phyloP scores from a whole-genome alignment of 2,888 invertebrate genomes.

The Eupithecia abbreviata region DNA sequence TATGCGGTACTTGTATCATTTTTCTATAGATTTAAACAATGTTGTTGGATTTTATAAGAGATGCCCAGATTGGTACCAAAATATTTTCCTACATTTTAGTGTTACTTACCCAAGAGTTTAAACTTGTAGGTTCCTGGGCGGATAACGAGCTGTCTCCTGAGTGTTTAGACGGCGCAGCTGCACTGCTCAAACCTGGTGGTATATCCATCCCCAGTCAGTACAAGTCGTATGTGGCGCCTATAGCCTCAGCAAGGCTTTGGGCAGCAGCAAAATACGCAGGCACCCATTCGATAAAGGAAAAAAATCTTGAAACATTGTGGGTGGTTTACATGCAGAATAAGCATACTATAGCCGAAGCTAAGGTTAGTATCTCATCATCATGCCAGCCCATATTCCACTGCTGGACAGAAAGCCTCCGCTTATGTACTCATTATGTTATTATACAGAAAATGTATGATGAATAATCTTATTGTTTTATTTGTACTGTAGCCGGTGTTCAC shows the following conservation, averaged over 20 bases:
- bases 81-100: too few species aligned
- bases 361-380: slow-evolving; percentile 60
- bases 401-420: not conserved
- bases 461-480: slow-evolving; percentile 1
- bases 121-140: slow-evolving; percentile 91
- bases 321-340: slow-evolving; percentile 96
- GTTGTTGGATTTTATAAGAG: too few species aligned
- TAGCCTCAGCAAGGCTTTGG: slow-evolving; percentile 95
- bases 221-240: slow-evolving; percentile 94
- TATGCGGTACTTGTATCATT: too few species aligned
- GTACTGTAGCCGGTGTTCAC: slow-evolving; percentile 88
- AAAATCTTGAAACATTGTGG: slow-evolving; percentile 91
- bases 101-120: not conserved
- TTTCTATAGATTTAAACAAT: too few species aligned
- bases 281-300: slow-evolving; percentile 60
- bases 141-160: slow-evolving; percentile 99
- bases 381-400: not conserved
- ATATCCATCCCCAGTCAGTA: slow-evolving; percentile 95
- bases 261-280: slow-evolving; percentile 86
- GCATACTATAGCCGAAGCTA: slow-evolving; percentile 89
- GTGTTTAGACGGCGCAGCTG: slow-evolving; percentile 96
- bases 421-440: not conserved
- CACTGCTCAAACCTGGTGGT: slow-evolving; percentile 92
- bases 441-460: not conserved
- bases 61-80: too few species aligned